Evolutionary conservation across 2,113 vertebrate genomes (phyloP), one percentile per base, ranked within the genome.

Genomic region (Capricornis sumatraensis): DNA sequence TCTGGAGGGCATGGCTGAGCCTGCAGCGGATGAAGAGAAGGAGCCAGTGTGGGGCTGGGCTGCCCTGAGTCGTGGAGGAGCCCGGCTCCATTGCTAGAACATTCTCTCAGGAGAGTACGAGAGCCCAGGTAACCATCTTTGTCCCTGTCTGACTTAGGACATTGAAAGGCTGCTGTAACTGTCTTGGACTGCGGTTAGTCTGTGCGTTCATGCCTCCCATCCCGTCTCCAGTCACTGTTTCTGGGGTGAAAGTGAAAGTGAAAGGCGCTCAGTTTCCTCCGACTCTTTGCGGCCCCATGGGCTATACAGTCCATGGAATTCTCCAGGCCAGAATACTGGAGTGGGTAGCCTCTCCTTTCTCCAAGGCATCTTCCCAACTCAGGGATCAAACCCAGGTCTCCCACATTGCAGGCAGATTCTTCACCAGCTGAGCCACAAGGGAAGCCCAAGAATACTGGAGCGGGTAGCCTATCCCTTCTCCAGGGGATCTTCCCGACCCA

Each of bases 181-280:
- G 43, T 13, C 43, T 23, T 6, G 36, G 9, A 0, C 53, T 33
- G 28, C 25, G 6, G 1, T 82, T 30, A 53, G 52, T 36, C 86
- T 30, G 50, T 40, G 36, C 2, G 0, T 30, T 1, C 7, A 3
- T 2, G 14, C 40, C 84, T 33, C 52, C 89, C 2, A 0, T 12
- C 8, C 52, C 45, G 9, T 47, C 74, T 19, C 36, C 11, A 43
- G 57, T 17, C 8, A 17, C 33, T 28, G 2, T 74, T 47, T 79
- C 76, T 21, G 19, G 30, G 87, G 27, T 30, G 67, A 74, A 23
- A 67, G 33, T 17, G 7, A 64, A n/a, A 36, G 2, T 71, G 17
- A 23, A 71, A 36, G n/a, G 1, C n/a, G 0, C 33, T 74, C 19
- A 71, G 36, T 40, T 40, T 23, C 0, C 0, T 74, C 5, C 2